Evolutionary conservation across 2,113 vertebrate species (phyloP), one percentile per base, ranked within the genome.

Genomic region (Puffinus mauretanicus): DNA sequence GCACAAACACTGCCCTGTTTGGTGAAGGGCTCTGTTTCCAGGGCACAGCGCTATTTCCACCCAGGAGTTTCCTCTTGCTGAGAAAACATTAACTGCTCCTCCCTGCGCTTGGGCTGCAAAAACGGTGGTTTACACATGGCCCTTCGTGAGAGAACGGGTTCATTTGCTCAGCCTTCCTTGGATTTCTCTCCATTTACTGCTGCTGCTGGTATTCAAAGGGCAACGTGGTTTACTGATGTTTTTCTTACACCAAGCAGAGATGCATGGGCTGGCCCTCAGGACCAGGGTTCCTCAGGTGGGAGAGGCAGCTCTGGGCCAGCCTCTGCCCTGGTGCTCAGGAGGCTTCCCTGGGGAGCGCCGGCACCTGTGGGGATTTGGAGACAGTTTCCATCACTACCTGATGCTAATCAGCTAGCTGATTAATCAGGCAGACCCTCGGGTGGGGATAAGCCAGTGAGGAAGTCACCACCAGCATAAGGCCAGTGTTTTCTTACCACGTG

Each of bases 401-500:
- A 13, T 27, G 36, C 52, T 47, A 29, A 77, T 62, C 25, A 67
- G 34, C 30, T 14, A 20, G 42, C 12, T 49, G 55, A 46, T 51
- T 65, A 38, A 34, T 14, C 22, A 49, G 30, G 49, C 40, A 58
- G 46, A 22, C 51, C 61, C 62, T 64, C 2, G 1, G 36, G 5
- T 17, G 29, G 24, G 16, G 18, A 22, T 47, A 42, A 78, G 21
- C 11, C 24, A 49, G 19, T 1, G 3, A 69, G 30, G 36, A 92
- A 16, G 18, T 11, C 9, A 0, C 14, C 16, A 32, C 46, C 69
- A 49, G 40, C 44, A 4, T 6, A 2, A 49, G 20, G 36, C 38
- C 49, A 10, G 27, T 8, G 4, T 52, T 58, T 49, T 72, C 62
- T 46, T 8, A 44, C 30, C 0, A 0, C 6, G 1, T 4, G 6